phyloP scores from a whole-genome alignment of 2,888 invertebrate species.

The Girardia tigrina region DNA sequence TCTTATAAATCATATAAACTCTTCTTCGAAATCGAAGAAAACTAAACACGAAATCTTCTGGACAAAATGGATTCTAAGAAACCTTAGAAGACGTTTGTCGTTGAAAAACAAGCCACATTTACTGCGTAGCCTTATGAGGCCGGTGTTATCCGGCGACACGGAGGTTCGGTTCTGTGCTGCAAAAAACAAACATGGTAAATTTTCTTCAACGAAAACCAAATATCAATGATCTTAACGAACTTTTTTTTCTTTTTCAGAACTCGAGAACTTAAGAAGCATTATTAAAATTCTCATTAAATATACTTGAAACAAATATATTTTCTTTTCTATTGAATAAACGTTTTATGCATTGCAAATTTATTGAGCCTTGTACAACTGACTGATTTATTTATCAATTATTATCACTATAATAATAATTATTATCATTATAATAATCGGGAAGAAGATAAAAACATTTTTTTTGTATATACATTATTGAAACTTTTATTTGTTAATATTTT shows the following conservation, averaged over 20 bases:
- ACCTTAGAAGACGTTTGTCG: neutral
- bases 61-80: constrained; percentile 3
- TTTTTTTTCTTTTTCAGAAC: neutral
- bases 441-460: too few species aligned
- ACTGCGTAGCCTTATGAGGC: constrained; percentile 1
- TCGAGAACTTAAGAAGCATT: neutral
- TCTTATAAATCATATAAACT: constrained; percentile 4
- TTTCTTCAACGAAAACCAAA: neutral
- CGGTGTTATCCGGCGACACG: neutral
- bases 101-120: constrained; percentile 13
- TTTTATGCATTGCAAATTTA: neutral
- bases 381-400: neutral
- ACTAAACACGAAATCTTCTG: neutral
- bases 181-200: constrained; percentile 8
- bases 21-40: neutral
- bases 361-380: neutral
- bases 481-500: neutral
- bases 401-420: too few species aligned
- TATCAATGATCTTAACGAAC: neutral
- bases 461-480: neutral
- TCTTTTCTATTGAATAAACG: neutral
- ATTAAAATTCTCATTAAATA: constrained; percentile 10
- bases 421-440: too few species aligned
- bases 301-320: too few species aligned
- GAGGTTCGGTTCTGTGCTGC: constrained; percentile 1